These are phyloP conservation scores for Alauda arvensis DNA, from an alignment of 2,797 vertebrate genomes.

Conservation along the genomic window DNA sequence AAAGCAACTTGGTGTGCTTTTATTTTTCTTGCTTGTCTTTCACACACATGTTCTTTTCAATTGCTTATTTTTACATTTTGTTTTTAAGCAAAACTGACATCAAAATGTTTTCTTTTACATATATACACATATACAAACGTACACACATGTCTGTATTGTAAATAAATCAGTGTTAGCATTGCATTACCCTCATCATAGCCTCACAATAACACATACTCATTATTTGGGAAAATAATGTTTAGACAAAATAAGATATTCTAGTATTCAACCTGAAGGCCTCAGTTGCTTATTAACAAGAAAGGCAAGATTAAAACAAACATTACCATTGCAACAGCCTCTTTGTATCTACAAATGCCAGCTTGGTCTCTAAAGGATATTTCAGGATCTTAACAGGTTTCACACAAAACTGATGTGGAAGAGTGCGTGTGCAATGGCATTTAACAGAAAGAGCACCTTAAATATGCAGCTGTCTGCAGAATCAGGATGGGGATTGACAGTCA, in stretches of 20 bases:
- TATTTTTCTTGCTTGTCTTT: not conserved
- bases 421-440: slow-evolving; percentile 30
- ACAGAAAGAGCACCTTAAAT: slow-evolving; percentile 11
- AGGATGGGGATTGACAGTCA: not conserved
- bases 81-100: not conserved
- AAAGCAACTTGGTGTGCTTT: not conserved
- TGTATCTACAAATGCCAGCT: not conserved
- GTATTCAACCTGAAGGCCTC: not conserved
- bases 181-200: not conserved
- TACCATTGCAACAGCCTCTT: not conserved
- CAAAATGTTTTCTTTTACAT: not conserved
- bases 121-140: not conserved
- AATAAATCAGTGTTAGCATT: not conserved
- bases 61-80: not conserved
- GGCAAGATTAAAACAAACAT: not conserved
- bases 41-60: not conserved
- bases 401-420: not conserved
- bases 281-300: not conserved
- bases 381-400: slow-evolving; percentile 1
- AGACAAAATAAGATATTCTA: not conserved
- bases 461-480: not conserved
- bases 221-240: not conserved
- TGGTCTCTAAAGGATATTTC: slow-evolving; percentile 7
- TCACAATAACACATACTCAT: not conserved
- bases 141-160: not conserved